phyloP scores from a whole-genome alignment of 1,140 invertebrate genomes.

The Potamilus streckersoni region DNA sequence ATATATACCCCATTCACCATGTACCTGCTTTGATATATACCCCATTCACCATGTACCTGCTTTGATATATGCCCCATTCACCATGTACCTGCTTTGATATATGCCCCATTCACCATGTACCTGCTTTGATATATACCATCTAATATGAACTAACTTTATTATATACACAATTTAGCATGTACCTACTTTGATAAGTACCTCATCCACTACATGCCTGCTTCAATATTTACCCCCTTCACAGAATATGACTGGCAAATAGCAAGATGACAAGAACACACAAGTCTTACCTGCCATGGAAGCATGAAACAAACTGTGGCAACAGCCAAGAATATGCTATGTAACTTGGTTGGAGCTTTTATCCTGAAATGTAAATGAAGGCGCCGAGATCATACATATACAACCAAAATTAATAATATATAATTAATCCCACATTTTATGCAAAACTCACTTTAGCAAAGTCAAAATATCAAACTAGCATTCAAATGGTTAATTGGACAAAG shows the following conservation, averaged over 20 bases:
- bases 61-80: too few relatives aligned
- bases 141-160: too few relatives aligned
- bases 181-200: too few relatives aligned
- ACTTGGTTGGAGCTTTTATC: slow-evolving; percentile 33
- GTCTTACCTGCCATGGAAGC: slow-evolving; percentile 66
- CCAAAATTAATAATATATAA: background rate
- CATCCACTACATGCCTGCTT: too few relatives aligned
- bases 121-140: too few relatives aligned
- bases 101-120: too few relatives aligned
- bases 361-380: slow-evolving; percentile 34
- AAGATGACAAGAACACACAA: background rate
- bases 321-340: slow-evolving; percentile 54
- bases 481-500: background rate
- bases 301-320: slow-evolving; percentile 60
- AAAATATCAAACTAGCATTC: background rate
- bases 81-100: too few relatives aligned
- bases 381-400: background rate
- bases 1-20: too few relatives aligned
- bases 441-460: background rate
- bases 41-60: too few relatives aligned
- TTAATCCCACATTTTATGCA: background rate
- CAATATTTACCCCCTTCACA: too few relatives aligned
- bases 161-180: too few relatives aligned
- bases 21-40: too few relatives aligned
- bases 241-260: background rate